Evolutionary conservation across 2,113 vertebrate genomes (phyloP), one percentile per base, ranked within the genome.

Genomic region (Pardalotus punctatus): DNA sequence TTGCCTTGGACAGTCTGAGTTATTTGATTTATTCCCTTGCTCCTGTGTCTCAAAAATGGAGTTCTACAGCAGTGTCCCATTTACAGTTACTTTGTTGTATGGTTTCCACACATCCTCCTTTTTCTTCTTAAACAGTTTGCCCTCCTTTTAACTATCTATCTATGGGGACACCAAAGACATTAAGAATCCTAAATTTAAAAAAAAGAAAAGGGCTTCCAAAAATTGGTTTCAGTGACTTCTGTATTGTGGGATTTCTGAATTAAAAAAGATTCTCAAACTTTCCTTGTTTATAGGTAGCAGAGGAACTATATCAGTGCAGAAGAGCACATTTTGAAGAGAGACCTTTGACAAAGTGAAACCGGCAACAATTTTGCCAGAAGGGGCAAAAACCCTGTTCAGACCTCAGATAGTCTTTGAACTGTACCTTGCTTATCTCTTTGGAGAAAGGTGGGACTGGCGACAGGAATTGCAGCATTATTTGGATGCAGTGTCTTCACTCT

Each of bases 11-110:
- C 93, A 89, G 84, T 76, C 76, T 80, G 87, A 96, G 73, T 93
- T 96, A 86, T 69, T 88, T 96, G 96, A 95, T 97, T 95, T 95
- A 90, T 94, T 93, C 84, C 72, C 69, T 92, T 81, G 60, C 65
- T 92, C 56, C 48, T 0, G 4, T 78, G 47, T 92, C 74, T 79
- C 7, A 16, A 84, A 96, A 97, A 71, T 84, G 64, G 90, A 93
- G 73, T 93, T 91, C 57, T 95, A 76, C 67, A 96, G 77, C 43
- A 73, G 22, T 90, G 27, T 36, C 78, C 73, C 45, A 71, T 95
- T 92, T 93, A 76, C 88, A 86, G 86, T 62, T 88, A 70, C 29
- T 90, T 78, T 72, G 65, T 79, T 72, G 17, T 77, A 24, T 51
- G 29, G 11, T 89, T 94, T 77, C 51, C 35, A n/a, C 11, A 12